These are phyloP conservation scores for Neodon shergylaensis DNA, from an alignment of 2,113 vertebrate species.

Conservation along the genomic window DNA sequence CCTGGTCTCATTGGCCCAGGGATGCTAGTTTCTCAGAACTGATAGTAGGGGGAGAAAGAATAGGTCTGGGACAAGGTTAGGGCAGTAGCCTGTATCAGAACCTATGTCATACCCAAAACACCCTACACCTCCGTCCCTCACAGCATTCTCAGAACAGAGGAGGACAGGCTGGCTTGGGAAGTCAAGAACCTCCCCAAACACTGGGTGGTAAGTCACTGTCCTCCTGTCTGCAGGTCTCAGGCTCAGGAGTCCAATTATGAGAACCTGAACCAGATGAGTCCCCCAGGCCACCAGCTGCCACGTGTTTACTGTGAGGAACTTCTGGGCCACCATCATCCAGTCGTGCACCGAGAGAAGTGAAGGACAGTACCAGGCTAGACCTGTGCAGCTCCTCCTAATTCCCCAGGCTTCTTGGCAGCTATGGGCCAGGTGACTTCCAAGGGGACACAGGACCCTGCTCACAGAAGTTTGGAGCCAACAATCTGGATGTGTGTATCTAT, in stretches of 20 bases:
- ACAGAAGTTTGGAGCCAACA: neutral
- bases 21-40: neutral
- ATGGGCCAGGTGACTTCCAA: accelerated
- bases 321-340: neutral
- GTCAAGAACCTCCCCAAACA: too few species aligned
- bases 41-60: neutral
- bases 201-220: neutral
- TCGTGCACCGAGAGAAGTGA: neutral
- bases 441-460: neutral
- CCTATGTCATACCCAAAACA: neutral
- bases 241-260: constrained; percentile 85
- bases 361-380: neutral
- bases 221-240: constrained; percentile 79
- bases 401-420: neutral
- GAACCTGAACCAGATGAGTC: constrained; percentile 78
- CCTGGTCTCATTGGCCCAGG: neutral
- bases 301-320: neutral
- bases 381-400: neutral
- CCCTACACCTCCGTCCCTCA: neutral
- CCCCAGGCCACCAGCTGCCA: neutral
- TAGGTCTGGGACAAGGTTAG: accelerated
- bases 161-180: neutral
- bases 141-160: neutral
- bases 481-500: neutral
- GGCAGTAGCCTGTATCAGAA: neutral